Base-by-base conservation (phyloP, 2,888 invertebrate species). In the Drosophila peninsularis region DNA sequence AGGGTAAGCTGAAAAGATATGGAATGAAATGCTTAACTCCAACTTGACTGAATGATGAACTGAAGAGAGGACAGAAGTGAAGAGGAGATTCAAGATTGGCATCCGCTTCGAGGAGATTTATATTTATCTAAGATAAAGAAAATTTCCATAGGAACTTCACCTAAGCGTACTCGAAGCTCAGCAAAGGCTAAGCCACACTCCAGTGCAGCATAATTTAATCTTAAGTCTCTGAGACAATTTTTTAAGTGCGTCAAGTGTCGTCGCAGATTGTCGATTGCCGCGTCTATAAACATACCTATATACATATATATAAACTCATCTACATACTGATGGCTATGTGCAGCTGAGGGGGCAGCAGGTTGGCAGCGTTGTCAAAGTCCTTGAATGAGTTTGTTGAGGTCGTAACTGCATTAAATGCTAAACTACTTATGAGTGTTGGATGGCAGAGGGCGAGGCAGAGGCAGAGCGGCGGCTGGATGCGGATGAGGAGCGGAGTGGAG, bases 351-450 rank as follows among this genome's bases (percentile, higher is more conserved):
- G 36, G 21, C 1, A 10, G 27, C 27, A 5, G 45, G 44, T 42
- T 57, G 41, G 21, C 44, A 37, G 11, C 54, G 44, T 3, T 13
- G 34, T 1, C 27, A 45, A 50, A 39, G 42, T 49, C 30, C 60
- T 21, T 36, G 50, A 44, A 56, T 52, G 61, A 61, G 53, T 44
- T 42, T 53, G 49, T 24, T 54, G 57, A 32, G 53, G 53, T 56
- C 11, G 70, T 54, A 56, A 61, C 39, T 58, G 49, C 45, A 61
- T 75, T 62, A 58, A 71, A 65, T 57, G 41, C 60, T 53, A 63
- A 75, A 61, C 70, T 61, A 50, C 60, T 74, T 68, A 47, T 14
- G 37, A 55, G 49, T 27, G 60, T 5, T 27, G 47, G 17, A 32
- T 4, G 47, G 17, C n/a, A 17, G 17, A 17, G n/a, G 45, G 0